Evolutionary conservation across 2,797 vertebrate genomes (phyloP).

Genomic region (Lophotriccus pileatus): DNA sequence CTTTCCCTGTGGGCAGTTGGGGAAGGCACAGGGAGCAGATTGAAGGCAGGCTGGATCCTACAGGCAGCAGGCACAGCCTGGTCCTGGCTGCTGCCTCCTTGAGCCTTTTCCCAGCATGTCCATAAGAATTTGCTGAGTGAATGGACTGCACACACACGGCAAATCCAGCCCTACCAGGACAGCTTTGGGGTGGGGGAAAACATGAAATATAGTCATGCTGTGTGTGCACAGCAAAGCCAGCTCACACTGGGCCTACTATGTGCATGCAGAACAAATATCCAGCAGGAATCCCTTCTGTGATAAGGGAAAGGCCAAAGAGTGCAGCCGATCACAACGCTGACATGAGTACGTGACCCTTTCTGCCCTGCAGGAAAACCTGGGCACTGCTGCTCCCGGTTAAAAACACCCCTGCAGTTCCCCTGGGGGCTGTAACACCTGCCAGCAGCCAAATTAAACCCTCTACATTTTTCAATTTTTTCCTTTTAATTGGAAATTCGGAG

Average conservation of each 20-base stretch:
- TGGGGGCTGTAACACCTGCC: not conserved
- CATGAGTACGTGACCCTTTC: not conserved
- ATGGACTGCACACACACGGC: fast-evolving
- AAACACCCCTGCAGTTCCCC: not conserved
- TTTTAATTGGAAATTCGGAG: not conserved
- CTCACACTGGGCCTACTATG: not conserved
- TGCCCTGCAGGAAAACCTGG: not conserved
- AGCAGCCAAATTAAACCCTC: not conserved
- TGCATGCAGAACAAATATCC: not conserved
- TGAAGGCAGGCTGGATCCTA: not conserved
- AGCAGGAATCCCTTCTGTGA: not conserved
- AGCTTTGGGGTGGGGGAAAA: not conserved
- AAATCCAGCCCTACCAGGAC: not conserved
- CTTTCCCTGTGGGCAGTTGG: not conserved
- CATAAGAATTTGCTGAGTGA: not conserved
- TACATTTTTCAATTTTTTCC: fast-evolving
- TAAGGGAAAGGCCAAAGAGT: slow-evolving; percentile 42
- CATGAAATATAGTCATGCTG: fast-evolving
- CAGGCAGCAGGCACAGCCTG: not conserved
- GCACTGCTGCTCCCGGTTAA: not conserved
- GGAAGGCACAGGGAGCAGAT: not conserved
- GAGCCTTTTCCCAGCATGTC: not conserved
- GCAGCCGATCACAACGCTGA: not conserved
- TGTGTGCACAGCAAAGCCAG: not conserved
- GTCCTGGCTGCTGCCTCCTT: not conserved